Evolutionary conservation across 2,888 invertebrate genomes (phyloP).

Genomic region (Pandemis cinnamomeana): DNA sequence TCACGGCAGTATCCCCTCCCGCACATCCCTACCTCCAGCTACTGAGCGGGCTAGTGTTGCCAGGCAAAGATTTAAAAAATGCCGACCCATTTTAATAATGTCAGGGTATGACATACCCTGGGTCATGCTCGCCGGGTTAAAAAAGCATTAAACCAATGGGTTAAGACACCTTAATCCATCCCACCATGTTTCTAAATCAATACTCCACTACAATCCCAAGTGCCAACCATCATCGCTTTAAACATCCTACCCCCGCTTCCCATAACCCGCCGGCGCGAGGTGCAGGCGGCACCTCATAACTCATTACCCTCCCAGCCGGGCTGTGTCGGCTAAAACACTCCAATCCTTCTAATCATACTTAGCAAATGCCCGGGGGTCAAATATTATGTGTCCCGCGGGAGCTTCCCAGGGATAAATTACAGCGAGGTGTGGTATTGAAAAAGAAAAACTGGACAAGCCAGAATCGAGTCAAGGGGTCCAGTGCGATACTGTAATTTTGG

Average conservation of each 20-base stretch:
- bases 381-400: slow-evolving; percentile 8
- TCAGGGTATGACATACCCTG: too few relatives aligned
- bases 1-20: too few relatives aligned
- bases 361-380: slow-evolving; percentile 10
- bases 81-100: too few relatives aligned
- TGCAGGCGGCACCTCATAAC: neutral
- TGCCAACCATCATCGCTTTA: neutral
- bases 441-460: neutral
- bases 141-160: too few relatives aligned
- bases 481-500: neutral
- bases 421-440: slow-evolving; percentile 11
- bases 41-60: too few relatives aligned
- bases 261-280: neutral
- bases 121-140: too few relatives aligned
- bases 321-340: slow-evolving; percentile 12
- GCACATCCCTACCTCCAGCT: too few relatives aligned
- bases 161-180: too few relatives aligned
- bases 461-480: neutral
- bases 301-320: slow-evolving; percentile 1
- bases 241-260: neutral
- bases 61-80: too few relatives aligned
- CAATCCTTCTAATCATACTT: slow-evolving; percentile 25
- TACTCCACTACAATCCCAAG: too few relatives aligned
- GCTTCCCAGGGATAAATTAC: neutral
- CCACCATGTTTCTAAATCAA: too few relatives aligned